Evolutionary conservation across 2,888 invertebrate genomes (phyloP), one percentile per base, ranked within the genome.

Genomic region (Drosophila nigricruria): DNA sequence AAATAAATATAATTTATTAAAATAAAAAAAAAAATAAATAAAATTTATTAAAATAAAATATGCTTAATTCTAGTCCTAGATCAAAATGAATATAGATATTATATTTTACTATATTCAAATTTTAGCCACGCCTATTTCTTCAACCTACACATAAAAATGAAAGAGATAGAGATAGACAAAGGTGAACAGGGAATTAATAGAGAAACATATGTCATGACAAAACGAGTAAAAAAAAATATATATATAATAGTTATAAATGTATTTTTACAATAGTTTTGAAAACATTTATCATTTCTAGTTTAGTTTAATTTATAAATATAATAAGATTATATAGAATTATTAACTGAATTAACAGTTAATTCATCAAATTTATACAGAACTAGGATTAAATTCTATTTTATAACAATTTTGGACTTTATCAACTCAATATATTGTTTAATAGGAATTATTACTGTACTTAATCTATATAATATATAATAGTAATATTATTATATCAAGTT

Each of bases 391-490:
- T 18, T n/a, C 14, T 47, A 18, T 0, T 2, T 27, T 30, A 12
- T 30, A 30, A n/a, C 1, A 18, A 12, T 30, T 47, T n/a, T 27
- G n/a, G 2, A 47, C 27, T n/a, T 25, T 47, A 47, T n/a, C 23
- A 27, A 5, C n/a, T 27, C 5, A 4, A 25, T 5, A 47, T 47
- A n/a, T 4, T n/a, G 25, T n/a, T n/a, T 1, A 2, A 30, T 47
- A 27, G 5, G 10, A n/a, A 49, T 12, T 30, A 49, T 49, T 49
- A 49, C 5, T 18, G 30, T 30, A 49, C 27, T 47, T 49, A 49
- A 49, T 49, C 5, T 18, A 30, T 18, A 47, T 30, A 18, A 5
- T 12, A 49, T 12, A 42, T 40, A 3, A 18, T 40, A 10, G 4
- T 34, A 12, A n/a, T n/a, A n/a, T n/a, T 30, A 30, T 6, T 30